Conservation (phyloP, 2,113 vertebrate species). For the Tachysurus vachellii region DNA sequence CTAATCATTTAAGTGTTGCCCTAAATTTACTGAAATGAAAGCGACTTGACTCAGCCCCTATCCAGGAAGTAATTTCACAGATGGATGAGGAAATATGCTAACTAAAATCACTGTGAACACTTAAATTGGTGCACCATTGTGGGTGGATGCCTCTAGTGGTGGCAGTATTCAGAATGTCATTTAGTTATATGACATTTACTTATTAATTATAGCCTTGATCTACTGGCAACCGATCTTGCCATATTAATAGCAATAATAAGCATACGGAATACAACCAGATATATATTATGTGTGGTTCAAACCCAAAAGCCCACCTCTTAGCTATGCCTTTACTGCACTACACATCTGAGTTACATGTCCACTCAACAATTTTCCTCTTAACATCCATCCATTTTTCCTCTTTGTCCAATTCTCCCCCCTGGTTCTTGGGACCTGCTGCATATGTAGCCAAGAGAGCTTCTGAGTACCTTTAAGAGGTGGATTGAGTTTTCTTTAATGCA, state of each 20-base stretch:
- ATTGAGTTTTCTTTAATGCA: constrained; percentile 72
- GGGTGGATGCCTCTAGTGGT: background rate
- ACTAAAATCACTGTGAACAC: background rate
- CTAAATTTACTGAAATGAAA: constrained; percentile 74
- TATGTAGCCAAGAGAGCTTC: constrained; percentile 65
- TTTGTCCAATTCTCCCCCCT: constrained; percentile 45
- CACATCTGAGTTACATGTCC: constrained; percentile 34
- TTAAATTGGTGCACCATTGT: background rate
- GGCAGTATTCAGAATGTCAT: background rate
- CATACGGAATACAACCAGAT: background rate
- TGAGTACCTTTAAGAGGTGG: constrained; percentile 64
- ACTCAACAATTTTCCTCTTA: constrained; percentile 43
- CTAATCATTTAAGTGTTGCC: constrained; percentile 75
- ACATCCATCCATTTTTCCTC: constrained; percentile 49
- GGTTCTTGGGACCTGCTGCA: constrained; percentile 58
- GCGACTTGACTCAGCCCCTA: constrained; percentile 52
- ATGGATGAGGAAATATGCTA: background rate
- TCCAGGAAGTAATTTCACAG: background rate
- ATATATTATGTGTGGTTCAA: background rate
- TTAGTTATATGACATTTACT: background rate
- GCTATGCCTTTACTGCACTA: background rate
- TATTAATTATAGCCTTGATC: background rate
- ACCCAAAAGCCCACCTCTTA: background rate
- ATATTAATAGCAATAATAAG: background rate
- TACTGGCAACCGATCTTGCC: background rate